Evolutionary conservation across 2,888 invertebrate species (phyloP), one percentile per base, ranked within the genome.

Genomic region (Drosophila prostipennis): DNA sequence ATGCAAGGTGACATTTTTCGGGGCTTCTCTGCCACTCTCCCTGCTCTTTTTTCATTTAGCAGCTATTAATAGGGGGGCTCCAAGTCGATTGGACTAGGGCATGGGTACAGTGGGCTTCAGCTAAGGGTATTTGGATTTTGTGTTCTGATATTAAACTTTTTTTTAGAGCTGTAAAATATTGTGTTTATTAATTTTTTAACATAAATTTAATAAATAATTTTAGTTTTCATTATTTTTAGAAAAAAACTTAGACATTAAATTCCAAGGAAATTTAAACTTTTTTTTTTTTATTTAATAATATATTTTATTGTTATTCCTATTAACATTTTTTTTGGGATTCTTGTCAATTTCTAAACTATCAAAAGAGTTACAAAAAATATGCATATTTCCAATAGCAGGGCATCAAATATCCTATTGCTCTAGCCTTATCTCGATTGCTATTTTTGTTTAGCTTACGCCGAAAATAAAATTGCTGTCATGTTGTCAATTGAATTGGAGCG

Each of bases 401-500:
- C 32, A 64, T 67, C 16, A 34, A 8, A 6, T n/a, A 11, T 37
- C 36, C 16, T 37, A 8, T 3, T 23, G 6, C 11, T 8, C n/a
- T 10, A 1, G 39, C 58, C 36, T 52, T 14, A 14, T 13, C 5
- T 8, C 7, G 4, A 13, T 23, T 26, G 10, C 67, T 67, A 67
- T 60, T 72, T 76, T 53, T 19, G 19, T 58, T 58, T 45, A 23
- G 60, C 32, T 49, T 64, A 49, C 37, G 48, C 40, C 26, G 36
- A 64, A 71, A 72, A 65, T 68, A 80, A 60, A 69, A 73, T 68
- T 43, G 14, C 64, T 40, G 14, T 48, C 46, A 68, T 54, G 56
- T 45, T 68, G 60, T 69, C 71, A 87, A 80, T 84, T 67, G 37
- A 76, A 71, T 87, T 72, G 70, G 60, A 63, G 37, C 59, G 48